Evolutionary conservation across 2,797 vertebrate genomes (phyloP).

Genomic region (Echiichthys vipera): DNA sequence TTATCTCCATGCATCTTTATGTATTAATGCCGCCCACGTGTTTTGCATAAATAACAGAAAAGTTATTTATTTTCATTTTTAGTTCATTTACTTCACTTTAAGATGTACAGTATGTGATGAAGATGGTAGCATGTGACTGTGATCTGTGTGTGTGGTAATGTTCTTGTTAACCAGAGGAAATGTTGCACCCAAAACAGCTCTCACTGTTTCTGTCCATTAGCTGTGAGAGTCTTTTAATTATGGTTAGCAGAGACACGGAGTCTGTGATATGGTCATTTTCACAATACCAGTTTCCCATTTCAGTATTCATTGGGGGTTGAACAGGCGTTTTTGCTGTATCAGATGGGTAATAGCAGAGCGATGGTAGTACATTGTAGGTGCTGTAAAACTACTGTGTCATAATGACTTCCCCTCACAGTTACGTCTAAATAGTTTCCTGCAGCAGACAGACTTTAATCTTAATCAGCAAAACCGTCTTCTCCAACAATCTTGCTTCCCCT

Average conservation of each 20-base stretch:
- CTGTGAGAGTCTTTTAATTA: neutral
- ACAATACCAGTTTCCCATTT: neutral
- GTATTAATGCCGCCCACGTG: neutral
- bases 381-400: neutral
- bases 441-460: neutral
- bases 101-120: neutral
- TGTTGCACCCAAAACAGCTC: constrained; percentile 5
- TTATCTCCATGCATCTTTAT: neutral
- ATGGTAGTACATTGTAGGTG: neutral
- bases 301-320: neutral
- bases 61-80: neutral
- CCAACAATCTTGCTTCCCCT: neutral
- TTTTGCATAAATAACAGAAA: constrained; percentile 1
- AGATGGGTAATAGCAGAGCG: neutral
- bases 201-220: constrained; percentile 6
- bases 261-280: neutral
- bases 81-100: neutral
- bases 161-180: constrained; percentile 24
- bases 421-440: neutral
- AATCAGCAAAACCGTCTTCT: neutral
- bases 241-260: neutral
- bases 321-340: neutral
- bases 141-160: neutral
- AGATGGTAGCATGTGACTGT: neutral
- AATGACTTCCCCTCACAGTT: constrained; percentile 23